These are phyloP conservation scores for Diogma glabrata DNA, from an alignment of 2,888 invertebrate genomes.

Conservation along the genomic window DNA sequence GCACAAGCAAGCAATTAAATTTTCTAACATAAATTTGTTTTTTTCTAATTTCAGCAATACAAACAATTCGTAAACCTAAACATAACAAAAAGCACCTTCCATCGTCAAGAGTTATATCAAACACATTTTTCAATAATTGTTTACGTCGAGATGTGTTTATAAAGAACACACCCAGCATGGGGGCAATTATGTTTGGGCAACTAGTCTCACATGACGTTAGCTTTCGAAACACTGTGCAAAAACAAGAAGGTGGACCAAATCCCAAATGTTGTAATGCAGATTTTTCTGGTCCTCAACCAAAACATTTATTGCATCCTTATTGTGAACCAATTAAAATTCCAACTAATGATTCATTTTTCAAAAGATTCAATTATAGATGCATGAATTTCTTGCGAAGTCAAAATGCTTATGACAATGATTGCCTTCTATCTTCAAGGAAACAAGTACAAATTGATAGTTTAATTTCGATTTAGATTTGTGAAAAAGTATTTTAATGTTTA, in stretches of 20 bases:
- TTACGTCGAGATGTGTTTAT: neutral
- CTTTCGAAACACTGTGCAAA: neutral
- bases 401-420: neutral
- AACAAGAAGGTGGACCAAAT: neutral
- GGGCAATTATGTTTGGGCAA: neutral
- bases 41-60: neutral
- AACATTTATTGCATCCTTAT: neutral
- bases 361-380: neutral
- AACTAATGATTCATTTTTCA: neutral
- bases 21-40: neutral
- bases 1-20: no score
- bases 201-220: neutral
- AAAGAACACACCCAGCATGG: neutral
- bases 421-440: neutral
- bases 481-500: no score
- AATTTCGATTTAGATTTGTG: no score
- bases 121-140: slow-evolving; percentile 5
- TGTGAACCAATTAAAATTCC: neutral
- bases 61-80: neutral
- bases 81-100: neutral
- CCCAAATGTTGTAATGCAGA: slow-evolving; percentile 1
- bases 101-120: neutral
- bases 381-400: slow-evolving; percentile 2
- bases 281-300: neutral
- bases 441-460: no score